Base-by-base conservation (phyloP, 2,888 invertebrate genomes). In the Sphecodes monilicornis region DNA sequence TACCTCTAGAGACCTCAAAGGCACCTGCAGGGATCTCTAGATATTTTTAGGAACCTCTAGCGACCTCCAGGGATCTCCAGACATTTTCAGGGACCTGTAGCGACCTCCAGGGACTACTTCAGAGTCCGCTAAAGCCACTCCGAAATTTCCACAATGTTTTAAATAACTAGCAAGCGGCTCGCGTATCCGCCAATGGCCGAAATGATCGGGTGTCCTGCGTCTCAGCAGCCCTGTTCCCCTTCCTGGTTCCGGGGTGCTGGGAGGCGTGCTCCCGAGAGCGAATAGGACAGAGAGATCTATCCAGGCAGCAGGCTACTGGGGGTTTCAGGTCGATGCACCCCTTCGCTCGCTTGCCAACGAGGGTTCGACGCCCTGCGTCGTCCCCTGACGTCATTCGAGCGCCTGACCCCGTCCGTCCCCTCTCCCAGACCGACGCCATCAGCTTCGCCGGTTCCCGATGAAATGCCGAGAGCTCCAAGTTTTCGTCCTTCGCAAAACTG, bases 241-340 rank as follows among this genome's bases (percentile, higher is more conserved):
- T 66, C 16, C 18, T 57, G 50, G 50, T 69, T 66, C 22, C 3
- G 13, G 77, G 26, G 77, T 72, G 87, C 71, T 72, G 84, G 41
- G 70, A 46, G 39, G 13, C 22, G 4, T 18, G 66, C 43, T 50
- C 22, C 18, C 50, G 18, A n/a, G 73, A 41, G 82, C 66, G 68
- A 72, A 80, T 75, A 71, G 77, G 84, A 90, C 78, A 89, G 86
- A 84, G 74, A 86, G 90, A 91, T 87, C 22, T 50, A 89, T 89
- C 91, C 89, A 90, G 91, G 90, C 89, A 91, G 90, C 88, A 91
- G 91, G 92, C 89, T 92, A 92, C 90, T 90, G 91, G 91, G 92
- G 92, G 87, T 93, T 93, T 93, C 92, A 92, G 94, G 93, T 93
- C 93, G 93, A 92, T 93, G 93, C 93, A 93, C 94, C 84, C 90